Percentiles rank a stretch among this genome's conserved stretches.
Conservation (phyloP, 2,113 vertebrate species). For the Nanorana parkeri region DNA sequence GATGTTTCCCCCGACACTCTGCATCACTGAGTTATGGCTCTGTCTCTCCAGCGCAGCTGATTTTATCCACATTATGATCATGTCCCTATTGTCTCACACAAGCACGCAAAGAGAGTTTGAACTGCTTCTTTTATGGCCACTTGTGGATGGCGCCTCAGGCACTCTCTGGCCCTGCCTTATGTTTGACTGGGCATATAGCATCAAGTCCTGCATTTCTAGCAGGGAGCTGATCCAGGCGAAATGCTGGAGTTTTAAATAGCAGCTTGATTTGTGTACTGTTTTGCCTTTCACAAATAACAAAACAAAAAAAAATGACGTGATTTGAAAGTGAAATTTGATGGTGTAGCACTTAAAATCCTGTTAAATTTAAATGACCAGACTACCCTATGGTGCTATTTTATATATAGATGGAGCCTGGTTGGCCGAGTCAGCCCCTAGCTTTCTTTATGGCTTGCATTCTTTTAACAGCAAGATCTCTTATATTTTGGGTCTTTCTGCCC, state of each 20-base stretch:
- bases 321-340: too few species aligned
- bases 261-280: not conserved
- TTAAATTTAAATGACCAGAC: too few species aligned
- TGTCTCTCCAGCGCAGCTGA: slow-evolving; percentile 51
- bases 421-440: too few species aligned
- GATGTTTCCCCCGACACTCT: slow-evolving; percentile 52
- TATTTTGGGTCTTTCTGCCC: too few species aligned
- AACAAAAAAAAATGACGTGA: too few species aligned
- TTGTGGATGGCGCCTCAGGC: slow-evolving; percentile 32
- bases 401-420: too few species aligned
- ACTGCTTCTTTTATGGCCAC: slow-evolving; percentile 46
- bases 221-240: slow-evolving; percentile 1
- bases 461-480: too few species aligned
- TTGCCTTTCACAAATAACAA: not conserved
- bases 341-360: too few species aligned
- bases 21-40: slow-evolving; percentile 49
- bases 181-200: slow-evolving; percentile 5
- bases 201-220: not conserved
- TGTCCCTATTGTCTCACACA: slow-evolving; percentile 46
- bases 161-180: slow-evolving; percentile 8
- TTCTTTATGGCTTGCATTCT: too few species aligned
- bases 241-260: not conserved
- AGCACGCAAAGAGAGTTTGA: slow-evolving; percentile 31
- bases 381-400: too few species aligned
- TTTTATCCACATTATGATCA: slow-evolving; percentile 55